These are phyloP conservation scores for Anoplolepis gracilipes DNA, from an alignment of 1,140 invertebrate genomes.

Conservation along the genomic window DNA sequence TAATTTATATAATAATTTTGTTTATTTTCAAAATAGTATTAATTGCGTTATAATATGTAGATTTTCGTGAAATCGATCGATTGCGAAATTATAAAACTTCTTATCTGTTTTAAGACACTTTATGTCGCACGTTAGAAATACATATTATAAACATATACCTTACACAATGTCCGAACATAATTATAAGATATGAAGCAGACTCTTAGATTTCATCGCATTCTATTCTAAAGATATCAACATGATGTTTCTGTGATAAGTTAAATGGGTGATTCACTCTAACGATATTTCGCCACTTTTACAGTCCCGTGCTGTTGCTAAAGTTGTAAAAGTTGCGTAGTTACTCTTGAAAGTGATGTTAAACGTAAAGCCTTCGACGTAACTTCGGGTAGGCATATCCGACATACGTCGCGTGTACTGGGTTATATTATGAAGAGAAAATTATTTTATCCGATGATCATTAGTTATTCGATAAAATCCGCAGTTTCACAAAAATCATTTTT, in stretches of 20 bases:
- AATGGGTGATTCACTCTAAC: conserved; percentile 34
- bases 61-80: too few species aligned
- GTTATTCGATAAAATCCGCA: not conserved
- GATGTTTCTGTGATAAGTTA: conserved; percentile 5
- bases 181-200: not conserved
- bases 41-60: not conserved
- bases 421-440: not conserved
- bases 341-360: not conserved
- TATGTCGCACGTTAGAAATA: not conserved
- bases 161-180: not conserved
- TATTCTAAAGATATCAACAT: not conserved
- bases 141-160: not conserved
- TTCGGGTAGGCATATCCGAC: not conserved
- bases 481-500: not conserved
- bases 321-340: conserved; percentile 49
- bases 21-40: not conserved
- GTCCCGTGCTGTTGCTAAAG: conserved; percentile 4
- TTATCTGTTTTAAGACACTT: conserved; percentile 1
- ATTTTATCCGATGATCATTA: not conserved
- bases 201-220: not conserved
- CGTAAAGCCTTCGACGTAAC: conserved; percentile 2
- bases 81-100: conserved; percentile 26
- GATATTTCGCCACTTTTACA: not conserved
- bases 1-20: not conserved
- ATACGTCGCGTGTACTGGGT: not conserved